Conservation (phyloP, 1,140 invertebrate genomes). For the Lutraria rhynchaena region DNA sequence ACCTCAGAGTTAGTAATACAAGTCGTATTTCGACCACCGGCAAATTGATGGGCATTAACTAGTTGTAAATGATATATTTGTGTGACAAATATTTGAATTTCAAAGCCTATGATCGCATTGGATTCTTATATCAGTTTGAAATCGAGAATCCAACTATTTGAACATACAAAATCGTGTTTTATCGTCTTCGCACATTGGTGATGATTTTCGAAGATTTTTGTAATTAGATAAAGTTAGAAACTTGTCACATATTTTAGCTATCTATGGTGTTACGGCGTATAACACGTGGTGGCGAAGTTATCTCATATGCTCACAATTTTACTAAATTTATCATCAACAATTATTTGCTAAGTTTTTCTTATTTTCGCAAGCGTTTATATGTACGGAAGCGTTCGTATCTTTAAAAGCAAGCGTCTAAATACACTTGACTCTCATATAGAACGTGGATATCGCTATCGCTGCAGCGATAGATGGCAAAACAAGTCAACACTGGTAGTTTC, state of each 20-base stretch:
- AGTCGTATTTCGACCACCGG: neutral
- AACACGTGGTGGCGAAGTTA: too few species aligned
- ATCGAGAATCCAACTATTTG: constrained; percentile 21
- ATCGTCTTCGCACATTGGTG: constrained; percentile 44
- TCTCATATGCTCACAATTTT: too few species aligned
- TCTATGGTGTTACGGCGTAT: neutral
- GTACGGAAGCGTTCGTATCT: neutral
- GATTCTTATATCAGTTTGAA: constrained; percentile 10
- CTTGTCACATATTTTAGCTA: constrained; percentile 1
- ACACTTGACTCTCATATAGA: too few species aligned
- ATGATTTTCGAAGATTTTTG: constrained; percentile 38
- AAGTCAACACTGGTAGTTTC: too few species aligned
- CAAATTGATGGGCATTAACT: constrained; percentile 41
- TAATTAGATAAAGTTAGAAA: constrained; percentile 43
- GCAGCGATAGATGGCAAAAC: too few species aligned
- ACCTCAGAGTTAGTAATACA: too few species aligned
- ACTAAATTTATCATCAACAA: neutral
- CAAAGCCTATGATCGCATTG: constrained; percentile 15
- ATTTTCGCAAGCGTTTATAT: neutral
- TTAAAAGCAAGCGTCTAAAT: too few species aligned
- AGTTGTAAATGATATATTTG: constrained; percentile 42
- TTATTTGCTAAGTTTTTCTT: neutral
- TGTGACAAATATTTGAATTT: constrained; percentile 13
- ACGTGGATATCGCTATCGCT: too few species aligned
- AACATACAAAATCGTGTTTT: constrained; percentile 42